Percentiles rank a stretch among this genome's conserved stretches.
These are phyloP conservation scores for Barnardius zonarius DNA, from an alignment of 2,113 vertebrate species.

Conservation along the genomic window DNA sequence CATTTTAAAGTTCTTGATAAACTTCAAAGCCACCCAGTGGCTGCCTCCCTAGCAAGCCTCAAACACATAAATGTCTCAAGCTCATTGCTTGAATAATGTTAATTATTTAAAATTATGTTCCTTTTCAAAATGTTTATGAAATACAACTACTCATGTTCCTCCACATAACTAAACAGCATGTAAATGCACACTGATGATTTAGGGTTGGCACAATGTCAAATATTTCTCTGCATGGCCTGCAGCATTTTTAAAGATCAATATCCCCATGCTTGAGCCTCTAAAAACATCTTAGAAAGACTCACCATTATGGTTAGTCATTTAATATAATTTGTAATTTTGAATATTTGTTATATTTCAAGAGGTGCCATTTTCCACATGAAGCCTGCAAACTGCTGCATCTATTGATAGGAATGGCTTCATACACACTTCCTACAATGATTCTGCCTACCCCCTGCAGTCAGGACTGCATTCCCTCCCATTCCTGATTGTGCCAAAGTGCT, in stretches of 20 bases:
- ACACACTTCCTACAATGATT: too few relatives aligned
- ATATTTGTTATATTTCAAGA: not conserved
- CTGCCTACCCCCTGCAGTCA: not conserved
- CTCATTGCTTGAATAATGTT: not conserved
- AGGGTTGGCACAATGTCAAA: not conserved
- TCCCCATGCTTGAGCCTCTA: not conserved
- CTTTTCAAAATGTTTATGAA: not conserved
- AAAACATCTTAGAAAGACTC: not conserved
- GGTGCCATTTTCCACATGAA: not conserved
- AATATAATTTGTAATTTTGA: not conserved
- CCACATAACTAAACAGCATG: not conserved
- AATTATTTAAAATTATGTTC: not conserved
- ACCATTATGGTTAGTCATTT: not conserved
- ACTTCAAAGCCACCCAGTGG: not conserved
- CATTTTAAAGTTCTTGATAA: not conserved
- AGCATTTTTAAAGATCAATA: not conserved
- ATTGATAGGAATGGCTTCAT: fast-evolving
- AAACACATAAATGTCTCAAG: not conserved
- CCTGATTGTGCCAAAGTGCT: not conserved
- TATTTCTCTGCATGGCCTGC: not conserved
- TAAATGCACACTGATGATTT: not conserved
- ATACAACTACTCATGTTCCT: not conserved
- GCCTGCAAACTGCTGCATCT: not conserved
- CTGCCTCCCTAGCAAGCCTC: not conserved
- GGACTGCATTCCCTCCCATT: not conserved